Conservation (phyloP, 1,140 invertebrate genomes). For the Planococcus citri region DNA sequence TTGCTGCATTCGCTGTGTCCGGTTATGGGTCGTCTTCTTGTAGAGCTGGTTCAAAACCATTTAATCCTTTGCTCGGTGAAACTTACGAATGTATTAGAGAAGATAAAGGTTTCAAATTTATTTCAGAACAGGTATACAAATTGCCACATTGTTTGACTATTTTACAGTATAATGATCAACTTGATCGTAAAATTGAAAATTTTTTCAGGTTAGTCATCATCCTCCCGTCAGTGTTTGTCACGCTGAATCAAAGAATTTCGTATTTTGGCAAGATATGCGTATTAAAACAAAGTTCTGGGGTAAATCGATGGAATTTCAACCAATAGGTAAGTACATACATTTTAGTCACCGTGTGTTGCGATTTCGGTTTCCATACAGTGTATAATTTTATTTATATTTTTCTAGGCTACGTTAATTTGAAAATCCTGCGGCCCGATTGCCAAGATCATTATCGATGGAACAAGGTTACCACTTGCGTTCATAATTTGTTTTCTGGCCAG, state of each 20-base stretch:
- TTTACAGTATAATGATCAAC: not conserved
- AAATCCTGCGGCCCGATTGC: constrained; percentile 37
- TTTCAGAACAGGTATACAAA: constrained; percentile 43
- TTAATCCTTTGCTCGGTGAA: constrained; percentile 75
- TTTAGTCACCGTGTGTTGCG: not conserved
- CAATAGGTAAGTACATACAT: constrained; percentile 42
- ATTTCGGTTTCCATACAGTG: not conserved
- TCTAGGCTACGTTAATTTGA: constrained; percentile 37
- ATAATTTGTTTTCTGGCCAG: constrained; percentile 69
- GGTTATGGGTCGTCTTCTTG: constrained; percentile 65
- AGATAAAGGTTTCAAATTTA: constrained; percentile 63
- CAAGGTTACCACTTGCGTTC: constrained; percentile 78
- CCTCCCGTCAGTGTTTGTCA: constrained; percentile 73
- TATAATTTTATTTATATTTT: constrained; percentile 15
- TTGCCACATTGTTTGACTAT: not conserved
- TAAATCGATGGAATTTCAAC: constrained; percentile 80
- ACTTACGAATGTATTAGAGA: constrained; percentile 69
- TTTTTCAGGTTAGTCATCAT: constrained; percentile 64
- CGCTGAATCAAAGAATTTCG: constrained; percentile 59
- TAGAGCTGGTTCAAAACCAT: constrained; percentile 71
- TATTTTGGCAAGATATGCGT: constrained; percentile 65
- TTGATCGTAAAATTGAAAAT: not conserved
- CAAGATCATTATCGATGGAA: constrained; percentile 65
- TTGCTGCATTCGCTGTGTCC: constrained; percentile 73
- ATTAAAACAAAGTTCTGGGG: constrained; percentile 86